Percentiles rank a stretch among this genome's conserved stretches.
These are phyloP conservation scores for Dasypolia templi DNA, from an alignment of 2,888 invertebrate species.

Conservation along the genomic window DNA sequence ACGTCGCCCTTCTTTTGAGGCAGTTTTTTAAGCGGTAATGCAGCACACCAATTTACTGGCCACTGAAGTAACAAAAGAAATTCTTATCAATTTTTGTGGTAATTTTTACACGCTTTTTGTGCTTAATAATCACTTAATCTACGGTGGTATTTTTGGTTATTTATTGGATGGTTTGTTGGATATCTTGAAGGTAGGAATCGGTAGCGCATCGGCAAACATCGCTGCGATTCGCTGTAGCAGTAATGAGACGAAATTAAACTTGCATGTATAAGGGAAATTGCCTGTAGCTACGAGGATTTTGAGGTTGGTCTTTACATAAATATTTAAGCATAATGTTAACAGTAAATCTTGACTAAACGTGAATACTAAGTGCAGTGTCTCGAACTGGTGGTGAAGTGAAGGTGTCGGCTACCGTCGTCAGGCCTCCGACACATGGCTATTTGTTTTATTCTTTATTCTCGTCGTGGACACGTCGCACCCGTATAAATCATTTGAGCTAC, in stretches of 20 bases:
- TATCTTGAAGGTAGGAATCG: constrained; percentile 68
- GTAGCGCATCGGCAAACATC: constrained; percentile 74
- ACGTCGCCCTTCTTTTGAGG: constrained; percentile 84
- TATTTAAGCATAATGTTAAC: constrained; percentile 65
- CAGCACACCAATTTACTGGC: constrained; percentile 76
- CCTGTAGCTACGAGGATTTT: constrained; percentile 69
- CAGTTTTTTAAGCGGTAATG: constrained; percentile 71
- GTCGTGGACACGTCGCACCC: constrained; percentile 60
- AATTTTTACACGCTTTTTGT: constrained; percentile 77
- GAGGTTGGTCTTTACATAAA: constrained; percentile 65
- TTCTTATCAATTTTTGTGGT: constrained; percentile 80
- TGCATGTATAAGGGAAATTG: constrained; percentile 73
- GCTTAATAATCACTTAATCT: constrained; percentile 85
- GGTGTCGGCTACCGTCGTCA: constrained; percentile 51
- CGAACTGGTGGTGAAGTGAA: constrained; percentile 1
- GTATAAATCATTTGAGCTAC: constrained; percentile 72
- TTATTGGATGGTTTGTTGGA: constrained; percentile 70
- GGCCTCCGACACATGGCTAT: constrained; percentile 59
- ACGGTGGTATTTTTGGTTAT: constrained; percentile 74
- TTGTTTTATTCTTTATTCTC: constrained; percentile 73
- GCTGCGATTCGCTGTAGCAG: constrained; percentile 65
- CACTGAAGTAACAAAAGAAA: constrained; percentile 79
- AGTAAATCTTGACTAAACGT: constrained; percentile 50
- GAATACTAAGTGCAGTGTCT: constrained; percentile 45
- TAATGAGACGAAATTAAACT: constrained; percentile 77